Percentiles rank a stretch among this genome's conserved stretches.
Evolutionary conservation across 2,888 invertebrate genomes (phyloP).

Genomic region (Serripes groenlandicus): DNA sequence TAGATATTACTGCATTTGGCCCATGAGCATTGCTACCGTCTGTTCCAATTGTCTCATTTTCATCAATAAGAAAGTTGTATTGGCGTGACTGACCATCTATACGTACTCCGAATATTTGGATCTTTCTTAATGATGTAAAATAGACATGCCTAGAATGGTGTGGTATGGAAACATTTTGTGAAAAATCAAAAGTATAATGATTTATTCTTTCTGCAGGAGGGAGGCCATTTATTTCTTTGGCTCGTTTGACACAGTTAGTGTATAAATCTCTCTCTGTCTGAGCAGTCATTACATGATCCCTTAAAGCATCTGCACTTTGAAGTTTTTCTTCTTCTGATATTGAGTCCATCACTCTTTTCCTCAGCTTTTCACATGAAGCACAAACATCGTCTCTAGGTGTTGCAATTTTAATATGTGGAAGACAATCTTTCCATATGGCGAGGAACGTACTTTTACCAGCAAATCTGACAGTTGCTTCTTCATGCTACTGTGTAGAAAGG

Average conservation of each 20-base stretch:
- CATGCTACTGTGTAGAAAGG: no score
- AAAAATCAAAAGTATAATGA: conserved; percentile 46
- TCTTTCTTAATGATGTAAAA: conserved; percentile 38
- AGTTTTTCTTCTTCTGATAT: no score
- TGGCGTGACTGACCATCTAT: conserved; percentile 42
- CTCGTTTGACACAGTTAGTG: conserved; percentile 4
- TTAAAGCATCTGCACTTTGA: no score
- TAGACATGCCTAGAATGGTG: conserved; percentile 37
- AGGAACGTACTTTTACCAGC: no score
- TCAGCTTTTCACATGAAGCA: no score
- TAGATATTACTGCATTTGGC: conserved; percentile 45
- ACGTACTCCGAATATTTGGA: conserved; percentile 50
- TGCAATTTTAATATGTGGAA: no score
- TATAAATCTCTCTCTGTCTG: conserved; percentile 9
- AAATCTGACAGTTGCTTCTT: no score
- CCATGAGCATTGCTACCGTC: conserved; percentile 38
- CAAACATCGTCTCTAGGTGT: no score
- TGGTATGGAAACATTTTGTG: conserved; percentile 27
- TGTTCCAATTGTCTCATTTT: conserved; percentile 32
- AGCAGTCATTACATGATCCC: neutral
- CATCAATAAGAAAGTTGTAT: conserved; percentile 49
- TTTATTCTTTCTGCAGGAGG: neutral
- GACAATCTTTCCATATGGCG: no score
- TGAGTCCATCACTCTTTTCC: no score
- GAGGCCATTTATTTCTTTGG: neutral